Conservation (phyloP, 2,113 vertebrate genomes). For the Burhinus oedicnemus region DNA sequence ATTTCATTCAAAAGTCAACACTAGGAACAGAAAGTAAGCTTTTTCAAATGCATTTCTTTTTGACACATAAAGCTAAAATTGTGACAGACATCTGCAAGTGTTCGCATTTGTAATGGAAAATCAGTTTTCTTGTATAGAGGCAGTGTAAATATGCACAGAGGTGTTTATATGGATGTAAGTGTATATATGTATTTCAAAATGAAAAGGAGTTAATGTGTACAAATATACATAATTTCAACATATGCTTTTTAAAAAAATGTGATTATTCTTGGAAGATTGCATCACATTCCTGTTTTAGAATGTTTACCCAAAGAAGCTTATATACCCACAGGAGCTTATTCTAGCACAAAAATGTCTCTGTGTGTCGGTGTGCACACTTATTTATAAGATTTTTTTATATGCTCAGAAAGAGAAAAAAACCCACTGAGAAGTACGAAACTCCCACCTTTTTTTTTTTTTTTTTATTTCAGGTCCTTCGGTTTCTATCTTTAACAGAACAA, state of each 20-base stretch:
- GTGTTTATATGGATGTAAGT: neutral
- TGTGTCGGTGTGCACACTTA: neutral
- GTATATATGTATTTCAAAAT: neutral
- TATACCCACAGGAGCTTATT: neutral
- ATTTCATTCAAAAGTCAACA: neutral
- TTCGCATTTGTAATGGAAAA: neutral
- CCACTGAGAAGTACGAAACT: neutral
- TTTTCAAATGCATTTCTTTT: neutral
- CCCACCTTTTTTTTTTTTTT: neutral
- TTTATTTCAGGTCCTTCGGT: neutral
- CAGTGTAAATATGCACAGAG: neutral
- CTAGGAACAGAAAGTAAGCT: neutral
- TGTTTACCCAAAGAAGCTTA: neutral
- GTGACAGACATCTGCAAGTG: neutral
- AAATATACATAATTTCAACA: neutral
- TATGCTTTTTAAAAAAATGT: neutral
- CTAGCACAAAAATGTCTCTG: neutral
- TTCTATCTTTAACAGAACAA: neutral
- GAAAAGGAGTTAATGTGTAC: neutral
- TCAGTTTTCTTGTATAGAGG: neutral
- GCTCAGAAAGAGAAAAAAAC: neutral
- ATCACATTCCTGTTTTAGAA: neutral
- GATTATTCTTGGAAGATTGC: neutral
- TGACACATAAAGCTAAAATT: neutral
- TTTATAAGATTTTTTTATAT: neutral